Base-by-base conservation (phyloP, 1,140 invertebrate genomes). In the Drosophila baimaii region DNA sequence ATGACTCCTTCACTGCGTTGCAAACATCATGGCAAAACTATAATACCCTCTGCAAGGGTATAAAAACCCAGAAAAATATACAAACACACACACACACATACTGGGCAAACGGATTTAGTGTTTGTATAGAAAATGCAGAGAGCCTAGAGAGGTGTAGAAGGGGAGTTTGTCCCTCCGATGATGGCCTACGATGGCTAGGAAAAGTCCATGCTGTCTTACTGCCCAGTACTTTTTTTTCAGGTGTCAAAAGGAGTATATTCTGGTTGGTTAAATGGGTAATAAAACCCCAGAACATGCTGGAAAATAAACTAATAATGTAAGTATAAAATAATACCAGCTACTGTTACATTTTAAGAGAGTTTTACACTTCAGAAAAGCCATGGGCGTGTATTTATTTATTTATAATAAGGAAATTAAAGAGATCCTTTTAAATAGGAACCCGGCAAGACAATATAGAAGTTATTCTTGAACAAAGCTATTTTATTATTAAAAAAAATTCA, bases 111-210 rank as follows among this genome's bases (percentile, higher is more conserved):
- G 81, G 81, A 85, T 85, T 85, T 85, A 75, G 69, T 85, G 66
- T 85, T 85, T 85, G 82, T 81, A 70, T 86, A 85, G 81, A 85
- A 86, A 85, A 71, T 52, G 64, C 56, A 64, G 57, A 39, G 25
- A 21, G 56, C 10, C 1, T n/a, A 29, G 25, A 37, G 57, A 19
- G 62, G 27, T 64, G 62, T 17, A 41, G 21, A 35, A 33, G 46
- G 27, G 44, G 57, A 33, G 68, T 74, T 79, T 82, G 81, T 84
- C 81, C 81, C 71, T 52, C 71, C 2, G 59, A 66, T 72, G 55
- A 51, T 64, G 69, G 58, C 39, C 65, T 61, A 59, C 54, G 46
- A 73, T 73, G 71, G 39, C 49, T 21, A 31, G 27, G 43, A 73
- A 59, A 39, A 54, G 56, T 72, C 69, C 77, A 55, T 35, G 49